Base-by-base conservation (phyloP, 2,888 invertebrate species). In the Carabus problematicus region DNA sequence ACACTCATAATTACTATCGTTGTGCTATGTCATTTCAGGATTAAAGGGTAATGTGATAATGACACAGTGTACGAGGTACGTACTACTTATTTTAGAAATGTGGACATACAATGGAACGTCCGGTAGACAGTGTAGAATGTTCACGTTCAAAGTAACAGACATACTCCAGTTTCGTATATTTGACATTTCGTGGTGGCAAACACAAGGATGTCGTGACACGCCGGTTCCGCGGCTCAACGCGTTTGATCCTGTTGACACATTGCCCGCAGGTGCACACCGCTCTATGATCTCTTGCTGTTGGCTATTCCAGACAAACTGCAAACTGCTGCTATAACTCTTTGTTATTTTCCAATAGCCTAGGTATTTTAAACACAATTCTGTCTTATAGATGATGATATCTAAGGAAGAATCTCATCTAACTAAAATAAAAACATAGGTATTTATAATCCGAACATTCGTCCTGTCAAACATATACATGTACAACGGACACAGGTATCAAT, bases 11-110 rank as follows among this genome's bases (percentile, higher is more conserved):
- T 66, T 66, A 66, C 58, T 45, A 39, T n/a, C n/a, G 29, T 6
- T 29, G 29, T 29, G 29, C 3, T 29, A 29, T 66, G 66, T 66
- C 45, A 66, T 66, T 59, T 56, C 39, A 41, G 66, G 66, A 66
- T 66, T 66, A 66, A 9, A 43, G 55, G 54, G 55, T 64, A 64
- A 64, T 64, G 64, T 42, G 61, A 18, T 61, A 61, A 61, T 52
- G 52, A 52, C 52, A 12, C 52, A 12, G 12, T 19, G 45, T 11
- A 52, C 56, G 11, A 56, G 19, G n/a, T n/a, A n/a, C n/a, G n/a
- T n/a, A n/a, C n/a, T n/a, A n/a, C n/a, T n/a, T n/a, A n/a, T n/a
- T n/a, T n/a, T n/a, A n/a, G n/a, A n/a, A n/a, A n/a, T n/a, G n/a
- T n/a, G n/a, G n/a, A n/a, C n/a, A n/a, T 6, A 29, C 29, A 29